These are phyloP conservation scores for Podilymbus podiceps DNA, from an alignment of 2,113 vertebrate species.

Conservation along the genomic window DNA sequence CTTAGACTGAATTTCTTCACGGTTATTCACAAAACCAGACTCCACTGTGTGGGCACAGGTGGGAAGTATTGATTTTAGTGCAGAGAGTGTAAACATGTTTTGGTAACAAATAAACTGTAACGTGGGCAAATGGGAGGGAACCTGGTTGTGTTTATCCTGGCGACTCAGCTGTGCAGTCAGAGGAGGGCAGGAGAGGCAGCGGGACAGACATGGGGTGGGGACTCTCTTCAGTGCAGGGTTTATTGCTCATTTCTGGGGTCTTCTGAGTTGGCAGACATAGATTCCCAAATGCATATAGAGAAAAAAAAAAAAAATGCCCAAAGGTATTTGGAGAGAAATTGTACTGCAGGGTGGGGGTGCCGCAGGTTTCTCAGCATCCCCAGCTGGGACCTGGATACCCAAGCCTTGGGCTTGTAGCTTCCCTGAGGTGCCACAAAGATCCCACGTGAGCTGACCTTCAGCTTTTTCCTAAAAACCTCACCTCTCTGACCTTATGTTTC, in stretches of 20 bases:
- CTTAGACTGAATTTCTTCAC: background rate
- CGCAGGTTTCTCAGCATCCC: background rate
- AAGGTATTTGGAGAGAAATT: background rate
- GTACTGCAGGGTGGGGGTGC: background rate
- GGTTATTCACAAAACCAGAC: background rate
- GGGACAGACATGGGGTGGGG: background rate
- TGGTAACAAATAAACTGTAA: background rate
- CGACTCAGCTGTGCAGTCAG: background rate
- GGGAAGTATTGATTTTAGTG: background rate
- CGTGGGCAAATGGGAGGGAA: background rate
- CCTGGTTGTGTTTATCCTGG: background rate
- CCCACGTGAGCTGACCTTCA: background rate
- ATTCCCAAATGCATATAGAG: rapidly evolving
- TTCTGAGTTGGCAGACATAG: background rate
- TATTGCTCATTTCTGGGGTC: background rate
- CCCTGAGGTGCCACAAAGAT: background rate
- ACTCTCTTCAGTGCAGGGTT: background rate
- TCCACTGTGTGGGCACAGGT: background rate
- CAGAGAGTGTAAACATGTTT: background rate
- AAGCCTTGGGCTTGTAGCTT: background rate
- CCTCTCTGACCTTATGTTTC: background rate
- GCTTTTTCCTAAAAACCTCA: background rate
- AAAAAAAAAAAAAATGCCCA: no score
- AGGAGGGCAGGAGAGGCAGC: background rate
- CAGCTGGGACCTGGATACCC: background rate